phyloP scores from a whole-genome alignment of 2,888 invertebrate genomes.

The Megaustenia siamemsis region DNA sequence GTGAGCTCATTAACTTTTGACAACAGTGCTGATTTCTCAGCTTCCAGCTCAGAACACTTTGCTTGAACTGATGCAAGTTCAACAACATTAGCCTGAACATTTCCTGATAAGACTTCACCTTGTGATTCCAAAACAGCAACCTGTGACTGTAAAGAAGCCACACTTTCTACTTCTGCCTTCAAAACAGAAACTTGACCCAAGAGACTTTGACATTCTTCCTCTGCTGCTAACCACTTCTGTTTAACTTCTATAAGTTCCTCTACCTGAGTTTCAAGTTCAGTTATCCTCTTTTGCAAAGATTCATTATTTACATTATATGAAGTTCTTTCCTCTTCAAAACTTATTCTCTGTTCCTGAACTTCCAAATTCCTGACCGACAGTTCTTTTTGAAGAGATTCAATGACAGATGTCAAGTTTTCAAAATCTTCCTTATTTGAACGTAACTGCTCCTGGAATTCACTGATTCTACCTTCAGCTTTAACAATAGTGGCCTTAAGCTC shows the following conservation, averaged over 20 bases:
- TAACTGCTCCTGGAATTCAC: slow-evolving; percentile 18
- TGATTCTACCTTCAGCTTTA: slow-evolving; percentile 2
- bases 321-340: slow-evolving; percentile 20
- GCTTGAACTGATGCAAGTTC: not conserved
- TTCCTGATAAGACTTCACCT: slow-evolving; percentile 11
- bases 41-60: slow-evolving; percentile 27
- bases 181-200: slow-evolving; percentile 27
- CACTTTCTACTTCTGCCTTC: slow-evolving; percentile 33
- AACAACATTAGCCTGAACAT: not conserved
- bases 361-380: slow-evolving; percentile 2
- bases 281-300: not conserved
- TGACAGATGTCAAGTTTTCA: not conserved
- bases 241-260: slow-evolving; percentile 56
- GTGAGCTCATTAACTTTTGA: not conserved
- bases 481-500: not conserved
- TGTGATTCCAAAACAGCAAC: slow-evolving; percentile 17
- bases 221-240: slow-evolving; percentile 55
- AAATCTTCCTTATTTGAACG: slow-evolving; percentile 26
- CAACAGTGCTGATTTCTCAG: slow-evolving; percentile 15
- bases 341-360: slow-evolving; percentile 14
- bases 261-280: slow-evolving; percentile 42
- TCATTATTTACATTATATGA: slow-evolving; percentile 12
- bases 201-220: slow-evolving; percentile 58
- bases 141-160: slow-evolving; percentile 35
- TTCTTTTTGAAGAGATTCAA: slow-evolving; percentile 39